Evolutionary conservation across 2,113 vertebrate genomes (phyloP).

Genomic region (Litocranius walleri): DNA sequence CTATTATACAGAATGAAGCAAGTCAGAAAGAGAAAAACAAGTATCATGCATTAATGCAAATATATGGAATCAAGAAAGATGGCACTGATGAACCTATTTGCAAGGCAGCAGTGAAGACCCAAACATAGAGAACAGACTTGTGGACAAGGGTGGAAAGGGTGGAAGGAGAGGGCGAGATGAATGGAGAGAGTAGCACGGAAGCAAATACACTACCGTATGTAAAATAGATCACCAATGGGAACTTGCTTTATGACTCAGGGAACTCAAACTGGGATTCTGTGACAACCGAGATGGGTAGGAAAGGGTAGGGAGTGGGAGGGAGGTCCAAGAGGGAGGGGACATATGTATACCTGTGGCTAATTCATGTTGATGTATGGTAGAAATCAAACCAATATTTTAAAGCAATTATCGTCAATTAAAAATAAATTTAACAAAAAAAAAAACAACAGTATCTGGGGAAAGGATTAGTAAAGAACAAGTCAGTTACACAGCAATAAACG

Average conservation of each 20-base stretch:
- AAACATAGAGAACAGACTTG: not conserved
- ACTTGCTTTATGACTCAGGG: not conserved
- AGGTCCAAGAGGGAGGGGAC: not conserved
- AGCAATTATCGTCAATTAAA: not conserved
- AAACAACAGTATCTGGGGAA: conserved; percentile 50
- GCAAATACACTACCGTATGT: not conserved
- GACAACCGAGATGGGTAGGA: not conserved
- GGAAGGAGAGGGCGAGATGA: not conserved
- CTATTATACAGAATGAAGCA: not conserved
- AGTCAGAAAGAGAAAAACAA: not conserved
- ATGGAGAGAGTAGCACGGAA: not conserved
- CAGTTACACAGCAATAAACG: conserved; percentile 48
- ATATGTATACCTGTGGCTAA: not conserved
- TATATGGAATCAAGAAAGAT: not conserved
- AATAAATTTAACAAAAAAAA: not conserved
- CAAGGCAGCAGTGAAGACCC: not conserved
- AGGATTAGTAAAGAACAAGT: conserved; percentile 59
- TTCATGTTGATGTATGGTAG: not conserved
- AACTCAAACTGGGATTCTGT: not conserved
- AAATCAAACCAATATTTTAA: not conserved
- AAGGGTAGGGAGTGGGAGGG: not conserved
- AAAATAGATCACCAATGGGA: accelerated
- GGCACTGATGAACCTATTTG: not conserved
- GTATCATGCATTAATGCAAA: not conserved
- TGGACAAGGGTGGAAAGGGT: not conserved